Conservation (phyloP, 2,113 vertebrate genomes). For the Galemys pyrenaicus region DNA sequence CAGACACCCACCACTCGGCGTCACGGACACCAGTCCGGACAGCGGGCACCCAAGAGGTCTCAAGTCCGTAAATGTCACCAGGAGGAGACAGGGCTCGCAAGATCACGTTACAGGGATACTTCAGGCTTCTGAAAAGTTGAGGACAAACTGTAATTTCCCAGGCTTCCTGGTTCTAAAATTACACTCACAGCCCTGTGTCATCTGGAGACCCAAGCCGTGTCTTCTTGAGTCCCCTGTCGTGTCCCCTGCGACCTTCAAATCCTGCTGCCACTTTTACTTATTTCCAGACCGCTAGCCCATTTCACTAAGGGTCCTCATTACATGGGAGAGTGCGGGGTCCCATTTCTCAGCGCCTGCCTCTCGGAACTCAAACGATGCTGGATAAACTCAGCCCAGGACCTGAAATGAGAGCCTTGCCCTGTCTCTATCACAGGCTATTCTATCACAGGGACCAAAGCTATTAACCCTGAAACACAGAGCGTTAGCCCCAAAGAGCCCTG, state of each 20-base stretch:
- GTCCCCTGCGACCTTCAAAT: neutral
- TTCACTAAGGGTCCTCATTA: neutral
- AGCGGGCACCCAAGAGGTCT: neutral
- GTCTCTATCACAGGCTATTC: neutral
- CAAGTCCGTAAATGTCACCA: neutral
- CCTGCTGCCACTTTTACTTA: neutral
- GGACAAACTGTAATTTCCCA: conserved; percentile 58
- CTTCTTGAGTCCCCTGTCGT: neutral
- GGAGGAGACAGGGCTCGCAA: neutral
- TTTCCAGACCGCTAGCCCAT: neutral
- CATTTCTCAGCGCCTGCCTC: neutral
- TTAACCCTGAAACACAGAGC: neutral
- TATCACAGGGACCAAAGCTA: neutral
- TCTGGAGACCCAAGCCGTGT: neutral
- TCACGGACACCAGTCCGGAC: neutral
- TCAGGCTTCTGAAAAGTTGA: conserved; percentile 35
- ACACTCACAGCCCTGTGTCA: neutral
- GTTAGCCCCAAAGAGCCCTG: neutral
- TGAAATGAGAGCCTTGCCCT: neutral
- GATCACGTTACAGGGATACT: conserved; percentile 27
- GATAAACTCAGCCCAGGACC: neutral
- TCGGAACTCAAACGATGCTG: neutral
- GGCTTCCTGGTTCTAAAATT: conserved; percentile 50
- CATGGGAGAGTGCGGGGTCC: neutral
- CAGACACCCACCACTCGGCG: neutral